Percentiles rank a stretch among this genome's conserved stretches.
Evolutionary conservation across 2,113 vertebrate species (phyloP).

Genomic region (Ploceus nigricollis): DNA sequence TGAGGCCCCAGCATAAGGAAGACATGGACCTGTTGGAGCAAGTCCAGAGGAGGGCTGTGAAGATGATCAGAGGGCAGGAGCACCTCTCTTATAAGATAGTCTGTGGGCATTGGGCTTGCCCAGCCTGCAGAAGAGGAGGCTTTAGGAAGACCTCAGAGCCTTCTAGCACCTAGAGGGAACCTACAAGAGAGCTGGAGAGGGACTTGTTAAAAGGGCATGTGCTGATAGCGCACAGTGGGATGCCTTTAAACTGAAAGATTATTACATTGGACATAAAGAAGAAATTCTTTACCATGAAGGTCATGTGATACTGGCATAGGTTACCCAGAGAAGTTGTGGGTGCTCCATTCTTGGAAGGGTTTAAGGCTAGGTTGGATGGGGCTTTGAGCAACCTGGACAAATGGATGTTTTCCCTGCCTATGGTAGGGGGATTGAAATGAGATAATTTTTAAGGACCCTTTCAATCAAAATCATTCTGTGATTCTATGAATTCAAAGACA

Average conservation of each 20-base stretch:
- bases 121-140: neutral
- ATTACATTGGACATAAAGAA: neutral
- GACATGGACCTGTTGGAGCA: fast-evolving
- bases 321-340: neutral
- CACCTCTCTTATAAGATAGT: neutral
- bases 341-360: neutral
- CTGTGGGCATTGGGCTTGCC: neutral
- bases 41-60: neutral
- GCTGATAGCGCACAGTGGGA: neutral
- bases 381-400: neutral
- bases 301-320: neutral
- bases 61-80: neutral
- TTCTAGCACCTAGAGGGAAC: neutral
- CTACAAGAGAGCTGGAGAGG: neutral
- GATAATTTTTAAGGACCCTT: neutral
- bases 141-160: neutral
- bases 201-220: too few relatives aligned
- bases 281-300: neutral
- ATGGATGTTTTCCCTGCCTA: neutral
- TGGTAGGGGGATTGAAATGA: neutral
- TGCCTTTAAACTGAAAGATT: neutral
- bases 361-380: neutral
- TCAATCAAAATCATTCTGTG: neutral
- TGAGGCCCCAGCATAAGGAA: neutral
- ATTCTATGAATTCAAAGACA: neutral